Evolutionary conservation across 2,888 invertebrate genomes (phyloP), one percentile per base, ranked within the genome.

Genomic region (Himalopsyche japonica): DNA sequence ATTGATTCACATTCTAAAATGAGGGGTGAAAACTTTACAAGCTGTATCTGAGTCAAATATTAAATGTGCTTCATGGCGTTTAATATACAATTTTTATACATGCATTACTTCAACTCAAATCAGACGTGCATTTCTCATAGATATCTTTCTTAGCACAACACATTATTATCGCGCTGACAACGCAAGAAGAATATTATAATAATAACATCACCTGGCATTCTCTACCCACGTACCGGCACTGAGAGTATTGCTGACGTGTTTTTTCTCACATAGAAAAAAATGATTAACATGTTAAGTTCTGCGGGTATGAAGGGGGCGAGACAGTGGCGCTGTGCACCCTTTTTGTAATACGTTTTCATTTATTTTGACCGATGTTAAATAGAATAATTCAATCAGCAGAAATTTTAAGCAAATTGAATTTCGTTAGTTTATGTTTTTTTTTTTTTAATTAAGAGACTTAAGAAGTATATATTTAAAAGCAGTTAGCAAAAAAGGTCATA

Each of bases 281-380:
- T 70, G 82, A 82, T 82, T 82, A 82, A 82, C 82, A 82, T 82
- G 82, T 82, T 82, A 79, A 82, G 37, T 70, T 70, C 70, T 70
- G 81, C 48, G 32, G 47, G 43, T n/a, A 27, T 64, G 57, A 64
- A 64, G 48, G 70, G 57, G 57, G 43, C 30, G 81, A 64, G 57
- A 24, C 78, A 47, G 47, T 78, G 78, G 47, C 37, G 78, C 1
- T 24, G 27, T 24, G 27, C 43, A 15, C 43, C 43, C 43, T 43
- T 43, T 43, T 15, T 15, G 76, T 30, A n/a, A 43, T 43, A 43
- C 3, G 43, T 57, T 20, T 57, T 20, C 57, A 5, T n/a, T 57
- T 57, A n/a, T 43, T 43, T 43, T 43, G 43, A 43, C 15, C 15
- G 43, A 43, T 3, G 43, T 15, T 43, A 1, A 15, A 15, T 43